These are phyloP conservation scores for Omphaloscelis lunosa DNA, from an alignment of 2,888 invertebrate species.

Conservation along the genomic window DNA sequence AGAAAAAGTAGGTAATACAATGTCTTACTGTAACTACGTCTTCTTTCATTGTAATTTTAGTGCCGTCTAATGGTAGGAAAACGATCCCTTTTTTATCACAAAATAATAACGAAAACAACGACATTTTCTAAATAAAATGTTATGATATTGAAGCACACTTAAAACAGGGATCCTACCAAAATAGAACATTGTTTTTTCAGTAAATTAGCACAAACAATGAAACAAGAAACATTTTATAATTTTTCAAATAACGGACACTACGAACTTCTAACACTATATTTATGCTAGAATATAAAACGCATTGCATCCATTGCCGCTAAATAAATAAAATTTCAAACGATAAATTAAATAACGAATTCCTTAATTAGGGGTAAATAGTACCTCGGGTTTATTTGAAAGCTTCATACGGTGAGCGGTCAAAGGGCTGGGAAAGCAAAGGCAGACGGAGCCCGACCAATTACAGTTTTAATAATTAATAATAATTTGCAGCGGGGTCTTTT, in stretches of 20 bases:
- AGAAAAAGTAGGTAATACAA: background rate
- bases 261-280: no score
- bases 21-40: background rate
- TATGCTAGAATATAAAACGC: background rate
- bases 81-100: background rate
- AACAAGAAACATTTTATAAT: background rate
- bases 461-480: constrained; percentile 73
- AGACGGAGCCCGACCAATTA: constrained; percentile 70
- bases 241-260: background rate
- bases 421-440: constrained; percentile 62
- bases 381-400: constrained; percentile 51
- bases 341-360: constrained; percentile 47
- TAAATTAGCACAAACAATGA: background rate
- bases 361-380: constrained; percentile 64
- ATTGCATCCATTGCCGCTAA: background rate
- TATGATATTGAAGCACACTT: background rate
- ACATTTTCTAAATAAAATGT: constrained; percentile 1
- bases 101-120: constrained; percentile 11
- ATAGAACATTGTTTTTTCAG: background rate
- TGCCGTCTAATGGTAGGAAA: background rate
- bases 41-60: constrained; percentile 1
- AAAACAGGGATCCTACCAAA: background rate
- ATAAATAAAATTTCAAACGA: constrained; percentile 23
- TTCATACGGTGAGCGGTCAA: constrained; percentile 67
- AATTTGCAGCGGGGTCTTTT: constrained; percentile 62